Evolutionary conservation across 2,888 invertebrate species (phyloP).

Genomic region (Chromoteleia sp.): DNA sequence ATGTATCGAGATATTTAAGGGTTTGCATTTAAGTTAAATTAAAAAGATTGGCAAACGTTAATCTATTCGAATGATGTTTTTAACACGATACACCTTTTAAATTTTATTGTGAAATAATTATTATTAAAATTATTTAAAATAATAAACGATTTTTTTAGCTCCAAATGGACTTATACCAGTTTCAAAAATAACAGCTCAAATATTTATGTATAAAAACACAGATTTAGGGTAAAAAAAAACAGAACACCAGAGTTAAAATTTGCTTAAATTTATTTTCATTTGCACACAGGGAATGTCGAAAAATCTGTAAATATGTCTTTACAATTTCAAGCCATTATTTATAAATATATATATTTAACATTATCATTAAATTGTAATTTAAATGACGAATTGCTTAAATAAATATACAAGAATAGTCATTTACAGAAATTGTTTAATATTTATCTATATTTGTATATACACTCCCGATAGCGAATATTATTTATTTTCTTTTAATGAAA

Average conservation of each 20-base stretch:
- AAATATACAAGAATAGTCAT: constrained; percentile 12
- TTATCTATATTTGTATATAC: not conserved
- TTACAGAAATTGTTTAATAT: not conserved
- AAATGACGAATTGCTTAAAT: not conserved
- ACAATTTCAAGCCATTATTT: constrained; percentile 7
- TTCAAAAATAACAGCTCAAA: too few relatives aligned
- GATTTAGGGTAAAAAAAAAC: too few relatives aligned
- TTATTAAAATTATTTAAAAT: too few relatives aligned
- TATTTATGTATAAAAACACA: not conserved
- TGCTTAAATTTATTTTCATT: constrained; percentile 18
- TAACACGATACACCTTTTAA: too few relatives aligned
- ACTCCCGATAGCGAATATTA: not conserved
- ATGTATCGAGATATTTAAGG: too few relatives aligned
- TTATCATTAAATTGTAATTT: not conserved
- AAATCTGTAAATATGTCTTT: constrained; percentile 15
- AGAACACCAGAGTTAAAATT: constrained; percentile 6
- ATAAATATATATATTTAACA: constrained; percentile 4
- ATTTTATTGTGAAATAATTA: too few relatives aligned
- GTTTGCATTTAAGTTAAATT: too few relatives aligned
- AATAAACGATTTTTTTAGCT: too few relatives aligned
- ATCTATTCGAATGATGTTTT: too few relatives aligned
- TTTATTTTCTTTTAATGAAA: not conserved
- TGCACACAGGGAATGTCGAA: constrained; percentile 32
- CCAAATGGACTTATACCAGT: too few relatives aligned
- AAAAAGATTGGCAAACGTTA: too few relatives aligned